Percentiles rank a stretch among this genome's conserved stretches.
Conservation (phyloP, 2,797 vertebrate species). For the Picus viridis region DNA sequence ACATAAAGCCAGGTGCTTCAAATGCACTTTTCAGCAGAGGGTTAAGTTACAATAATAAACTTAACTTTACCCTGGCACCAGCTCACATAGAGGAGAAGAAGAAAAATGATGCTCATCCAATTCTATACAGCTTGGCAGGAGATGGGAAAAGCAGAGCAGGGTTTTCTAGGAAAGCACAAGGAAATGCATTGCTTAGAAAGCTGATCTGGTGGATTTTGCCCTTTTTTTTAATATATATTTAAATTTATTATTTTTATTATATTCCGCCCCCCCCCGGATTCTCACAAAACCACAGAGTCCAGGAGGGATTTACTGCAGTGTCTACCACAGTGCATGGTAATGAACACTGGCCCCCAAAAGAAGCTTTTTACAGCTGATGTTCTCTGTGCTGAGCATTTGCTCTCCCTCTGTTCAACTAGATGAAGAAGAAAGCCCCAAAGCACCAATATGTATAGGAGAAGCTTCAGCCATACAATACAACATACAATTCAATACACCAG, state of each 20-base stretch:
- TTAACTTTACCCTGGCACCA: constrained; percentile 8
- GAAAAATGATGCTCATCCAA: constrained; percentile 54
- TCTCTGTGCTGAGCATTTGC: background rate
- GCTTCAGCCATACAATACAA: too few species aligned
- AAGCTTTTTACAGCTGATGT: constrained; percentile 12
- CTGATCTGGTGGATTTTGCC: constrained; percentile 50
- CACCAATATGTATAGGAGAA: background rate
- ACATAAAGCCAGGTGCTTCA: constrained; percentile 40
- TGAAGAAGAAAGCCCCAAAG: background rate
- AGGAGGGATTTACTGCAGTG: constrained; percentile 42
- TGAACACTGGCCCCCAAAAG: background rate
- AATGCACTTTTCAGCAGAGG: constrained; percentile 47
- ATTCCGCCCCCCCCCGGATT: constrained; percentile 30
- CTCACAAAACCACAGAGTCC: constrained; percentile 22
- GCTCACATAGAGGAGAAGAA: background rate
- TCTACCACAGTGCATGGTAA: background rate
- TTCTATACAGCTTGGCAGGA: constrained; percentile 57
- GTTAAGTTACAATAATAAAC: constrained; percentile 68
- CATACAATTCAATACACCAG: too few species aligned
- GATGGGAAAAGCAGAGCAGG: constrained; percentile 66
- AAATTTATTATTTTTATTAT: background rate
- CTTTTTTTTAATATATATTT: background rate
- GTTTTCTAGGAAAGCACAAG: constrained; percentile 65
- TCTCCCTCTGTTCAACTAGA: background rate
- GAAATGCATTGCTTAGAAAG: constrained; percentile 62